Evolutionary conservation across 2,113 vertebrate species (phyloP).

Genomic region (Sinocyclocheilus anshuiensis): DNA sequence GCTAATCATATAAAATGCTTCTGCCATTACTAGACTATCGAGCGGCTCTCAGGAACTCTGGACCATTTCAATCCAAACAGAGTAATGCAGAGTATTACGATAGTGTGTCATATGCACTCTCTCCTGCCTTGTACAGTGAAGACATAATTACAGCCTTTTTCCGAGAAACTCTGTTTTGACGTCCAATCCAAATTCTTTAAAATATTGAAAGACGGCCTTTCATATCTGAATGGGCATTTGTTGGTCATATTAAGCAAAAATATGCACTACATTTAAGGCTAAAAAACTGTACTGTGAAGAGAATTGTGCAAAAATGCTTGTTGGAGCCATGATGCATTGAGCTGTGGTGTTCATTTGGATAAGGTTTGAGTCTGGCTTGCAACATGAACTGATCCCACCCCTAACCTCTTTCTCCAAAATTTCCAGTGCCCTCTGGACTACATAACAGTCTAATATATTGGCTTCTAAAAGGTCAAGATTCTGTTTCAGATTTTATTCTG

Average conservation of each 20-base stretch:
- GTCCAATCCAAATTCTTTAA: not conserved
- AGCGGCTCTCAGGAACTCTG: not conserved
- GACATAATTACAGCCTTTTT: not conserved
- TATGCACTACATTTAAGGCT: not conserved
- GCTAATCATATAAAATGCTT: not conserved
- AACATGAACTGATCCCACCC: not conserved
- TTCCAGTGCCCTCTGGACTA: not conserved
- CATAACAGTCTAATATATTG: not conserved
- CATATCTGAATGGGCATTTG: not conserved
- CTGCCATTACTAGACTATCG: not conserved
- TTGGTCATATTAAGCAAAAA: not conserved
- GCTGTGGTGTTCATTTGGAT: not conserved
- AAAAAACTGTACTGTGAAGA: not conserved
- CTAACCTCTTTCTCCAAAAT: not conserved
- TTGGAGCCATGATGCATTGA: not conserved
- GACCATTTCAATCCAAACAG: not conserved
- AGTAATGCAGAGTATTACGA: not conserved
- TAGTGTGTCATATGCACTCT: not conserved
- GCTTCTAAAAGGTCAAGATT: not conserved
- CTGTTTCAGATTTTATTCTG: not conserved
- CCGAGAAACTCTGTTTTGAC: not conserved
- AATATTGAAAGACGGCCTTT: not conserved
- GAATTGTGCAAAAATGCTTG: not conserved
- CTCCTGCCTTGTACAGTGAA: not conserved
- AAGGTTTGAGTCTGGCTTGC: not conserved